These are phyloP conservation scores for Lochmaea crataegi DNA, from an alignment of 2,888 invertebrate species.

Conservation along the genomic window DNA sequence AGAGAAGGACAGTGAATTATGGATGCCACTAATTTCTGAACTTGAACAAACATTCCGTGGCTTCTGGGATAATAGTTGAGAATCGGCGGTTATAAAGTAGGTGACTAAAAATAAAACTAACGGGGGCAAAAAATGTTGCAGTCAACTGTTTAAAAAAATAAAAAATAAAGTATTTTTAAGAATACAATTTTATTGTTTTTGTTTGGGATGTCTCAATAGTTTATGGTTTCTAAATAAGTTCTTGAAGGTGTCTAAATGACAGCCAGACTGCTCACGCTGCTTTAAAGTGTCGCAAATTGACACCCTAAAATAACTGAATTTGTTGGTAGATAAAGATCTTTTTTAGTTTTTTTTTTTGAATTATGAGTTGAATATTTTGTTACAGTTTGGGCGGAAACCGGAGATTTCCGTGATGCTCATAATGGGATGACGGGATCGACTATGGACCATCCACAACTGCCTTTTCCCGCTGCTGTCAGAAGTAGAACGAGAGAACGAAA, in stretches of 20 bases:
- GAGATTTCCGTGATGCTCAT: conserved; percentile 88
- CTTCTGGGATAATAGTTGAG: conserved; percentile 38
- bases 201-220: not conserved
- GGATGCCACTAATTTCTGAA: conserved; percentile 39
- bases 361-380: conserved; percentile 57
- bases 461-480: conserved; percentile 75
- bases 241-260: too few relatives aligned
- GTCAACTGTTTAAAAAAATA: conserved; percentile 22
- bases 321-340: too few relatives aligned
- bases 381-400: conserved; percentile 91
- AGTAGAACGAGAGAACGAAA: conserved; percentile 74
- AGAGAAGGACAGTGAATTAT: conserved; percentile 51
- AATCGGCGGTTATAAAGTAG: conserved; percentile 33
- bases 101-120: conserved; percentile 32
- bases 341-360: too few relatives aligned
- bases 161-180: conserved; percentile 9
- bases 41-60: conserved; percentile 43
- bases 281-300: too few relatives aligned
- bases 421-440: conserved; percentile 64
- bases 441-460: conserved; percentile 76
- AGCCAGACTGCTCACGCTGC: too few relatives aligned
- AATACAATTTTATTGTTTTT: conserved; percentile 8
- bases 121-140: conserved; percentile 23
- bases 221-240: too few relatives aligned
- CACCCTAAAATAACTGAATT: too few relatives aligned